phyloP scores from a whole-genome alignment of 1,140 invertebrate species.

The Chionoecetes opilio region DNA sequence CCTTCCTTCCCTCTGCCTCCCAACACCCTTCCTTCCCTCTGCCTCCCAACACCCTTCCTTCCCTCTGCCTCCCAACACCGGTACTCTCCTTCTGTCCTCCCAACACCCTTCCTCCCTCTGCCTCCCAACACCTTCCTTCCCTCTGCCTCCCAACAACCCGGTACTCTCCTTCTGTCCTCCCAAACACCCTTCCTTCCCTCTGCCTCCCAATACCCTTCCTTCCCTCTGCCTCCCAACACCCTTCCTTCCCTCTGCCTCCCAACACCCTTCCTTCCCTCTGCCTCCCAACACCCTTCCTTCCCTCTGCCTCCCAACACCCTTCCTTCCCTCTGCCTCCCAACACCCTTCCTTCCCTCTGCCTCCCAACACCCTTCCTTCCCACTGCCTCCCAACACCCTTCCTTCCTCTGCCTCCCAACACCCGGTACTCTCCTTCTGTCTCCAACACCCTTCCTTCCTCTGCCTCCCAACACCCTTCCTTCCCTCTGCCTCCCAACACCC shows the following conservation, averaged over 20 bases:
- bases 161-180: too few relatives aligned
- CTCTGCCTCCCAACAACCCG: too few relatives aligned
- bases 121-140: too few relatives aligned
- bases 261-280: not conserved
- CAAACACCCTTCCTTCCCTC: not conserved
- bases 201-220: not conserved
- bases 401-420: not conserved
- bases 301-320: not conserved
- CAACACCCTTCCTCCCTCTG: too few relatives aligned
- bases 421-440: slow-evolving; percentile 34
- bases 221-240: not conserved
- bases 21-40: too few relatives aligned
- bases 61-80: too few relatives aligned
- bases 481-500: not conserved
- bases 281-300: not conserved
- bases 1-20: too few relatives aligned
- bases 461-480: slow-evolving; percentile 31
- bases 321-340: not conserved
- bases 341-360: not conserved
- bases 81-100: too few relatives aligned
- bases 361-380: not conserved
- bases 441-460: not conserved
- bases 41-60: too few relatives aligned
- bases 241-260: not conserved
- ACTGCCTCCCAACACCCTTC: not conserved